phyloP scores from a whole-genome alignment of 2,113 vertebrate genomes.

The Hippocampus comes region DNA sequence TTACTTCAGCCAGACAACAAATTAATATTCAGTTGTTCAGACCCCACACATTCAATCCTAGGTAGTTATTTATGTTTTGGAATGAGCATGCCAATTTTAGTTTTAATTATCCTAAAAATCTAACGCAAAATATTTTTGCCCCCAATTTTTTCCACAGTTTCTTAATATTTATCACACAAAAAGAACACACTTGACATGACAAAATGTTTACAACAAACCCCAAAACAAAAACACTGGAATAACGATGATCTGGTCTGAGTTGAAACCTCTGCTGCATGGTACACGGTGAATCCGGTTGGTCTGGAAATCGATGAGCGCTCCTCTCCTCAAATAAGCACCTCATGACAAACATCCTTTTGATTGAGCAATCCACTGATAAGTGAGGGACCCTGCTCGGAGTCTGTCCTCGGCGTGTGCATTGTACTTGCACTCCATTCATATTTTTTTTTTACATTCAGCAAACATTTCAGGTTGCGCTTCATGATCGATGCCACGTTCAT shows the following conservation, averaged over 20 bases:
- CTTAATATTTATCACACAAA: neutral
- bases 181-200: neutral
- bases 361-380: constrained; percentile 32
- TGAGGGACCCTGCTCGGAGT: constrained; percentile 25
- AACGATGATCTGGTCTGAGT: neutral
- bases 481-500: neutral
- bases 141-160: neutral
- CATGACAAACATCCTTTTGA: constrained; percentile 50
- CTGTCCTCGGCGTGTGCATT: constrained; percentile 18
- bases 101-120: no score
- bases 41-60: no score
- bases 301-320: neutral
- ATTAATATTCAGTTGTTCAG: neutral
- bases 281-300: neutral
- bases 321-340: constrained; percentile 30
- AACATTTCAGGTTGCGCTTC: neutral
- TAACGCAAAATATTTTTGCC: no score
- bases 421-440: neutral
- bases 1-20: neutral
- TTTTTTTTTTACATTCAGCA: neutral
- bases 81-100: no score
- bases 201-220: neutral
- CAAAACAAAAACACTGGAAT: neutral
- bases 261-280: neutral
- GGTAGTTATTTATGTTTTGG: no score